A percentile compares a stretch with the other conserved stretches of the same genome.
These are phyloP conservation scores for Atherix ibis DNA, from an alignment of 2,888 invertebrate genomes.

Conservation along the genomic window DNA sequence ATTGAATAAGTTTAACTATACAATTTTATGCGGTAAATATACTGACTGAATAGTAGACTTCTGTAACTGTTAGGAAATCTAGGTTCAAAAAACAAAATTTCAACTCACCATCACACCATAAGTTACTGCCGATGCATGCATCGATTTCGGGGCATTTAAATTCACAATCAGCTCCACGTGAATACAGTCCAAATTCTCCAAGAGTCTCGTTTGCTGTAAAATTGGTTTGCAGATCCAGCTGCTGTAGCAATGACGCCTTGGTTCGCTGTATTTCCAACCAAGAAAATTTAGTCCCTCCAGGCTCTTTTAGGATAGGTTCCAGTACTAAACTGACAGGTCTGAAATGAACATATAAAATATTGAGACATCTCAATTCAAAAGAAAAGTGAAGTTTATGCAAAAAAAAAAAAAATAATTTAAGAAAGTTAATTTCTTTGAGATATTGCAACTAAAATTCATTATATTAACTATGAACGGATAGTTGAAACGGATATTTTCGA, in stretches of 20 bases:
- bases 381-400: background rate
- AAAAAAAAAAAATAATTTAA: background rate
- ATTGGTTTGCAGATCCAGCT: constrained; percentile 34
- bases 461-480: background rate
- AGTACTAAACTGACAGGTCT: constrained; percentile 45
- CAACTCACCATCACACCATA: constrained; percentile 57
- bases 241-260: constrained; percentile 43
- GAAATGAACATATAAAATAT: too few relatives aligned
- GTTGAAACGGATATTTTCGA: constrained; percentile 4
- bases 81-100: background rate
- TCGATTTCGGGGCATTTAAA: constrained; percentile 56
- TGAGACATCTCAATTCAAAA: too few relatives aligned
- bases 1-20: too few relatives aligned
- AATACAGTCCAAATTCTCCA: constrained; percentile 33
- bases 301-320: constrained; percentile 53
- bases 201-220: constrained; percentile 26
- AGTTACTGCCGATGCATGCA: constrained; percentile 56
- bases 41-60: too few relatives aligned
- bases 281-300: constrained; percentile 59
- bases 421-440: background rate
- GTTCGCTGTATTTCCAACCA: constrained; percentile 61
- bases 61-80: too few relatives aligned
- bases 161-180: constrained; percentile 37
- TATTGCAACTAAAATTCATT: background rate
- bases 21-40: too few relatives aligned